Conservation (phyloP, 1,140 invertebrate species). For the Elysia chlorotica region DNA sequence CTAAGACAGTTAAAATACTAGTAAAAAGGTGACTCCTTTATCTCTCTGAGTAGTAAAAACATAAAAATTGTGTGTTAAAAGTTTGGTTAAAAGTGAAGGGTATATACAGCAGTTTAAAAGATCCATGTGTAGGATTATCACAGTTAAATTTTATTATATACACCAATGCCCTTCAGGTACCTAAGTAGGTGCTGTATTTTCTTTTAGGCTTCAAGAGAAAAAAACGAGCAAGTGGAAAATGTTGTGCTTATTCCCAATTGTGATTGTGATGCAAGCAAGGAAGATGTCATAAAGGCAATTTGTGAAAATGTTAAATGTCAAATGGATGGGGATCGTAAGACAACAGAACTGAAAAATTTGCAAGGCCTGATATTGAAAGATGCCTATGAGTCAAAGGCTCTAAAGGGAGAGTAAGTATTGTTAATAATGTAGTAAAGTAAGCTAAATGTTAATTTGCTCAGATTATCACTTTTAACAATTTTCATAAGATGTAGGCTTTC, state of each 20-base stretch:
- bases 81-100: too few species aligned
- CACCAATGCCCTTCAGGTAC: neutral
- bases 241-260: slow-evolving; percentile 48
- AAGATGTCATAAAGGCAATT: slow-evolving; percentile 52
- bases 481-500: too few species aligned
- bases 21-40: too few species aligned
- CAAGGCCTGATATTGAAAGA: slow-evolving; percentile 88
- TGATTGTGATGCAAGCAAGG: slow-evolving; percentile 38
- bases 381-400: slow-evolving; percentile 76
- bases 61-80: too few species aligned
- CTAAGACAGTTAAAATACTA: too few species aligned
- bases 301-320: slow-evolving; percentile 73
- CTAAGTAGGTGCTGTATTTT: too few species aligned
- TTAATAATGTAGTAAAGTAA: too few species aligned
- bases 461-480: too few species aligned
- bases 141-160: neutral
- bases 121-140: too few species aligned
- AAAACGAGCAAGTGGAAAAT: slow-evolving; percentile 45
- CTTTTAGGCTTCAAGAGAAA: slow-evolving; percentile 52
- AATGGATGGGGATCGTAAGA: slow-evolving; percentile 82
- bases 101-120: too few species aligned
- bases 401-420: slow-evolving; percentile 89
- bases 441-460: too few species aligned
- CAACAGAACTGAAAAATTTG: slow-evolving; percentile 79
- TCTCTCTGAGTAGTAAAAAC: too few species aligned